Evolutionary conservation across 2,888 invertebrate genomes (phyloP).

Genomic region (Netelia virgata): DNA sequence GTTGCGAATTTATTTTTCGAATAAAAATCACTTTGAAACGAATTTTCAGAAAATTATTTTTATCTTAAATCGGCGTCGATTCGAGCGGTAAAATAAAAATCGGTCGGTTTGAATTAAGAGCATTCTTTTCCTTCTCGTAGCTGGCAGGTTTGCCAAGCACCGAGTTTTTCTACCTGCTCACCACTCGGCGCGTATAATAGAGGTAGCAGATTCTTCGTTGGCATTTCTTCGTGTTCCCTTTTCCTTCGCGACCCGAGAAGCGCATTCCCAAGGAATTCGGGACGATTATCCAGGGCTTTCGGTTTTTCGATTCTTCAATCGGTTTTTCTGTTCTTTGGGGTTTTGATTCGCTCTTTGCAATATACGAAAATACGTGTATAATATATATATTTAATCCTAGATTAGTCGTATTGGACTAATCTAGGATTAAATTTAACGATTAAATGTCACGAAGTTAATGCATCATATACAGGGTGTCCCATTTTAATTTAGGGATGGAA

Average conservation of each 20-base stretch:
- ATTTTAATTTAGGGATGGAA: no score
- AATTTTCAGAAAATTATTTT: conserved; percentile 16
- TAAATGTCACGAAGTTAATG: no score
- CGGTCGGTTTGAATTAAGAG: background rate
- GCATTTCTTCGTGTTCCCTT: conserved; percentile 35
- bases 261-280: conserved; percentile 26
- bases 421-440: no score
- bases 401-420: no score
- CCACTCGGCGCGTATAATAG: conserved; percentile 21
- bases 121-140: background rate
- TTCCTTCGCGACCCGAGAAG: background rate
- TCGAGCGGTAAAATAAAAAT: conserved; percentile 1
- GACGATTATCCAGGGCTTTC: conserved; percentile 33
- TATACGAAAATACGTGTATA: background rate
- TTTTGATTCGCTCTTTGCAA: conserved; percentile 3
- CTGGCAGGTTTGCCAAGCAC: background rate
- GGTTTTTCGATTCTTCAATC: conserved; percentile 24
- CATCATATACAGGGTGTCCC: no score
- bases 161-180: conserved; percentile 36
- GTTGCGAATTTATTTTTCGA: background rate
- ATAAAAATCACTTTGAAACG: no score
- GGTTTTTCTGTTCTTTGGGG: no score
- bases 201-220: conserved; percentile 36
- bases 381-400: no score
- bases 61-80: background rate